These are phyloP conservation scores for Apteryx mantelli DNA, from an alignment of 2,113 vertebrate species.

Conservation along the genomic window DNA sequence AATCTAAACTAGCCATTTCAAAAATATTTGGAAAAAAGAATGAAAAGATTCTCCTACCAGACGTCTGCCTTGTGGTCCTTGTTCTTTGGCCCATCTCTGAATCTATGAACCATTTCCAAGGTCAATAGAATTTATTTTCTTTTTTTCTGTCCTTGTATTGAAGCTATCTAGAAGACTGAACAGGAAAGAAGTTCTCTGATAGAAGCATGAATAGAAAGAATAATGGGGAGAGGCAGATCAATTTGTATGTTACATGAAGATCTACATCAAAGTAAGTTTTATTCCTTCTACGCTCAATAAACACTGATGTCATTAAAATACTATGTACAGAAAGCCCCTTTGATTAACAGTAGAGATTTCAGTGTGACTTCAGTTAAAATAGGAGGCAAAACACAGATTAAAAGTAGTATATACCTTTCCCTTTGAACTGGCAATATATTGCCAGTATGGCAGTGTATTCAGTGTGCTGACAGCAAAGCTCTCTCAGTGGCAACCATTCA, in stretches of 20 bases:
- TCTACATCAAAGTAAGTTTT: neutral
- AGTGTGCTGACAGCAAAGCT: neutral
- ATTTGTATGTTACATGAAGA: neutral
- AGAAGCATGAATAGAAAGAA: neutral
- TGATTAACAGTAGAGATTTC: neutral
- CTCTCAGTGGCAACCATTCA: neutral
- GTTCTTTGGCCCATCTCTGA: neutral
- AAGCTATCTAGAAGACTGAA: neutral
- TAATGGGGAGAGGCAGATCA: neutral
- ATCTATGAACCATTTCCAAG: neutral
- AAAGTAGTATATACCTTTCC: neutral
- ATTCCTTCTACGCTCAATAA: neutral
- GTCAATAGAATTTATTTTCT: neutral
- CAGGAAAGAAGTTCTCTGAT: neutral
- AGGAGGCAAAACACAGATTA: neutral
- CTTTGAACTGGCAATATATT: neutral
- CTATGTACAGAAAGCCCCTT: neutral
- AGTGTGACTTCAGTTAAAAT: neutral
- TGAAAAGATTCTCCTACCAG: neutral
- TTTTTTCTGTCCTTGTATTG: neutral
- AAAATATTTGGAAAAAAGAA: neutral
- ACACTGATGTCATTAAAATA: neutral
- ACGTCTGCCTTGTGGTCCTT: neutral
- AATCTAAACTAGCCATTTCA: neutral
- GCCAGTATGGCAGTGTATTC: neutral